phyloP scores from a whole-genome alignment of 1,140 invertebrate genomes.

The Trichogramma pretiosum region DNA sequence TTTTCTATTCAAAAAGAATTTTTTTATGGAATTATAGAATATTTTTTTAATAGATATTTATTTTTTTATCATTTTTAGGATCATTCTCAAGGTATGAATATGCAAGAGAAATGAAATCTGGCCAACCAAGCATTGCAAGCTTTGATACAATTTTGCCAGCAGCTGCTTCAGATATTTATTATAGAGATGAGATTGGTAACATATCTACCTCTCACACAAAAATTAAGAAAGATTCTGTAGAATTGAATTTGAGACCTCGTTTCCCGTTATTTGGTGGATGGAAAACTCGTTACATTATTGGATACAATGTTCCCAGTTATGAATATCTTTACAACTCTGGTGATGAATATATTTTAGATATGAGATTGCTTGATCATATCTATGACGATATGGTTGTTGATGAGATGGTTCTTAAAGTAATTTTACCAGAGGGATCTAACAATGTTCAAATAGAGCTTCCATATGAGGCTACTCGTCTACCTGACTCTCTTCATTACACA shows the following conservation, averaged over 20 bases:
- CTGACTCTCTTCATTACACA: constrained; percentile 77
- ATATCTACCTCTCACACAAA: constrained; percentile 95
- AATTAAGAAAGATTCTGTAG: constrained; percentile 80
- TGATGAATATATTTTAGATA: constrained; percentile 76
- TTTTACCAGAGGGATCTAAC: constrained; percentile 86
- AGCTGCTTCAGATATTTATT: constrained; percentile 84
- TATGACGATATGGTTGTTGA: constrained; percentile 96
- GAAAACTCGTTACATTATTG: constrained; percentile 94
- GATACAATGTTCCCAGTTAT: constrained; percentile 96
- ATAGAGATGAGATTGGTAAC: constrained; percentile 97
- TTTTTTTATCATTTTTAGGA: constrained; percentile 44
- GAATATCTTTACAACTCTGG: constrained; percentile 85
- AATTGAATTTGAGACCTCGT: constrained; percentile 86
- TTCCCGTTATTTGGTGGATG: constrained; percentile 98
- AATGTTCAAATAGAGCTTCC: constrained; percentile 77
- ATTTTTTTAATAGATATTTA: neutral
- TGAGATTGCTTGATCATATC: constrained; percentile 90
- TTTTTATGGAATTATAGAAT: too few relatives aligned
- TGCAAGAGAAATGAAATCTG: constrained; percentile 78
- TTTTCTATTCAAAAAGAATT: too few relatives aligned
- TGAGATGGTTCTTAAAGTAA: constrained; percentile 80
- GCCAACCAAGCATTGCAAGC: constrained; percentile 78
- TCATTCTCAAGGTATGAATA: constrained; percentile 93
- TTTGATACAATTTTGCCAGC: constrained; percentile 91
- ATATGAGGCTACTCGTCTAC: constrained; percentile 65